Percentiles rank a stretch among this genome's conserved stretches.
These are phyloP conservation scores for Monomorium pharaonis DNA, from an alignment of 1,140 invertebrate genomes.

Conservation along the genomic window DNA sequence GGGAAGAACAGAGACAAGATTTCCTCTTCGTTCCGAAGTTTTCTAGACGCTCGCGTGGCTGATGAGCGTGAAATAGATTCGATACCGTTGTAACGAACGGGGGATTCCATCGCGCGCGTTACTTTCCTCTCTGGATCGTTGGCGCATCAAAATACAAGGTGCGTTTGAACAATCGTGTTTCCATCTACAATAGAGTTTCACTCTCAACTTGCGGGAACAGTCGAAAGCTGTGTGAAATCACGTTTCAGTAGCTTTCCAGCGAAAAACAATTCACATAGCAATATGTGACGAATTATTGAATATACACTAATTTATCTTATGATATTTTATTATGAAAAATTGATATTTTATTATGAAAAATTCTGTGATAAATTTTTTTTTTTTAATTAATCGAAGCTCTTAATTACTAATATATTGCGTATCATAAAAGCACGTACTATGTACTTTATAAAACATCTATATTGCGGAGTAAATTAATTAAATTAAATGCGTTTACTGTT, in stretches of 20 bases:
- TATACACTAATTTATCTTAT: background rate
- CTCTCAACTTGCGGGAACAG: background rate
- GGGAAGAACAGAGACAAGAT: conserved; percentile 67
- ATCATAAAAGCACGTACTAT: background rate
- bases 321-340: background rate
- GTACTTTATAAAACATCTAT: background rate
- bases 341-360: background rate
- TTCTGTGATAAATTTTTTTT: background rate
- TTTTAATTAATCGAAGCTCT: background rate
- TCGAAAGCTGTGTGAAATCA: background rate
- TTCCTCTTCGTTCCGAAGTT: conserved; percentile 66
- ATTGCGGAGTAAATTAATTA: background rate
- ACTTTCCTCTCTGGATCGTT: background rate
- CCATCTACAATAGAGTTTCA: background rate
- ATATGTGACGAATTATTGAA: background rate
- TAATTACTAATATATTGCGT: background rate
- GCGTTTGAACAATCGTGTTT: conserved; percentile 1
- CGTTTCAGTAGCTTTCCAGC: background rate
- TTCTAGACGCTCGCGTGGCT: conserved; percentile 48
- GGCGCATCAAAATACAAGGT: background rate
- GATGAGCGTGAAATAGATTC: conserved; percentile 59
- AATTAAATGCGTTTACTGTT: too few species aligned
- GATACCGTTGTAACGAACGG: conserved; percentile 54
- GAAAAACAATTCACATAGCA: background rate
- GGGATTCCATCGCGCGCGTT: background rate